These are phyloP conservation scores for Cryptocheilus praepositus DNA, from an alignment of 2,888 invertebrate species.

Conservation along the genomic window DNA sequence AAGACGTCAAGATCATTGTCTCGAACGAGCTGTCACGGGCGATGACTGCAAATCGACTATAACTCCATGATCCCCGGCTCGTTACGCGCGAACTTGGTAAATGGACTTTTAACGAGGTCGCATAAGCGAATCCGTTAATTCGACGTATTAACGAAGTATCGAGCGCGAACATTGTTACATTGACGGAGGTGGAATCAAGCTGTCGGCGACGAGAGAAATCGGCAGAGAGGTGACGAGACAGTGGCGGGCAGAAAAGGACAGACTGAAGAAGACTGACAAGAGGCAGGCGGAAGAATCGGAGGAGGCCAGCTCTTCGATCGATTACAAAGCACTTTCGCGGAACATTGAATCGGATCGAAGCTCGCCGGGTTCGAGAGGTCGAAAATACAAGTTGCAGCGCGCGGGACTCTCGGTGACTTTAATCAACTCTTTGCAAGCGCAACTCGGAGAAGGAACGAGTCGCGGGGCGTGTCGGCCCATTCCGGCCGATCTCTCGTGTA, in stretches of 20 bases:
- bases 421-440: constrained; percentile 54
- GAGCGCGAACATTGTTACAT: constrained; percentile 40
- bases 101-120: constrained; percentile 51
- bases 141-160: constrained; percentile 47
- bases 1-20: too few relatives aligned
- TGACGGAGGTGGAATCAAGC: constrained; percentile 41
- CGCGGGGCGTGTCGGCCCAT: constrained; percentile 52
- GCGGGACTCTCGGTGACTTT: constrained; percentile 42
- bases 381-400: constrained; percentile 52
- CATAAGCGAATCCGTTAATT: constrained; percentile 49
- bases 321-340: constrained; percentile 55
- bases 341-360: constrained; percentile 45
- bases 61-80: constrained; percentile 34
- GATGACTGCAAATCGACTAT: constrained; percentile 1
- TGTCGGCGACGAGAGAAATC: constrained; percentile 18
- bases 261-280: constrained; percentile 44
- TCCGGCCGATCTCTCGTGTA: constrained; percentile 21
- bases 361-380: constrained; percentile 38
- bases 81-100: constrained; percentile 29
- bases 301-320: constrained; percentile 36
- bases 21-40: too few relatives aligned
- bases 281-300: constrained; percentile 45
- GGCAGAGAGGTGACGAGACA: neutral
- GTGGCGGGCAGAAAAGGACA: neutral
- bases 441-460: constrained; percentile 45